These are phyloP conservation scores for Conus canariensis DNA, from an alignment of 2,888 invertebrate genomes.

Conservation along the genomic window DNA sequence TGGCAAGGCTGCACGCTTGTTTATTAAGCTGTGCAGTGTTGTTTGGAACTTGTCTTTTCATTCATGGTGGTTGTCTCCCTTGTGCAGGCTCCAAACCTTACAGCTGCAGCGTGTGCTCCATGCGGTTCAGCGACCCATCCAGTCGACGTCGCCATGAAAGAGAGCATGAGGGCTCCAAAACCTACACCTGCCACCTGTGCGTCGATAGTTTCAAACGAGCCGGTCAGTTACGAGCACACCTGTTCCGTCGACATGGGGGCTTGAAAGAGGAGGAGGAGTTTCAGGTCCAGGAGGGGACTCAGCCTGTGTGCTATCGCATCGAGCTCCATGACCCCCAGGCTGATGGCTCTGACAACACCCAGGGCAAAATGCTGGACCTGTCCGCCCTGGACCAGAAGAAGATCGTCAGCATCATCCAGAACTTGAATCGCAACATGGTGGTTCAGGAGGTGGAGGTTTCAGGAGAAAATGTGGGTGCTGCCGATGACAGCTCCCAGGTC, in stretches of 20 bases:
- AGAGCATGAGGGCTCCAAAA: slow-evolving; percentile 70
- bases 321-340: slow-evolving; percentile 27
- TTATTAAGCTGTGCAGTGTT: too few species aligned
- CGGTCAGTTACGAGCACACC: slow-evolving; percentile 70
- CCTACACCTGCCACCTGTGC: slow-evolving; percentile 72
- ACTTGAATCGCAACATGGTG: slow-evolving; percentile 50
- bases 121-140: slow-evolving; percentile 74
- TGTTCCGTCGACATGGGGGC: slow-evolving; percentile 54
- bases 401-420: slow-evolving; percentile 63
- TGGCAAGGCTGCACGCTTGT: too few species aligned
- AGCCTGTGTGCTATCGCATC: slow-evolving; percentile 43
- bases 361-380: slow-evolving; percentile 33
- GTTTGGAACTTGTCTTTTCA: too few species aligned
- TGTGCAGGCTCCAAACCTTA: slow-evolving; percentile 74
- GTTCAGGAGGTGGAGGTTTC: slow-evolving; percentile 48
- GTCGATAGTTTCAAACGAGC: slow-evolving; percentile 71
- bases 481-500: neutral
- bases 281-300: slow-evolving; percentile 39
- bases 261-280: slow-evolving; percentile 45
- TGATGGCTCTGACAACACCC: neutral
- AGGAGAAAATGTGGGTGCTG: neutral
- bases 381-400: slow-evolving; percentile 56
- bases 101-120: slow-evolving; percentile 70
- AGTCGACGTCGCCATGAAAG: slow-evolving; percentile 73
- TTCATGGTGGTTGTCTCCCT: too few species aligned